Evolutionary conservation across 2,113 vertebrate genomes (phyloP).

Genomic region (Elephas maximus): DNA sequence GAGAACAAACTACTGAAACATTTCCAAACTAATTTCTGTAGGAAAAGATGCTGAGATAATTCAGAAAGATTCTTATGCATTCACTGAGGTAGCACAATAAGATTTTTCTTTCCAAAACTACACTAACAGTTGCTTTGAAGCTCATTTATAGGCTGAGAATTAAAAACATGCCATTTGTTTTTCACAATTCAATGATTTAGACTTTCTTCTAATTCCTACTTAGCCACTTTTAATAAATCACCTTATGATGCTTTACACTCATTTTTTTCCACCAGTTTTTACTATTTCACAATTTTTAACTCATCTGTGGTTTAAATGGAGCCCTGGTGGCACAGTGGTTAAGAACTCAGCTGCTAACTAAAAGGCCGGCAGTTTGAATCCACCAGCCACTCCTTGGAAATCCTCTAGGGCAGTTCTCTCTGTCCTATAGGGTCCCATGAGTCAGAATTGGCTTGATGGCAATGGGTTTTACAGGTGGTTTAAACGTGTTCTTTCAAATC

Average conservation of each 20-base stretch:
- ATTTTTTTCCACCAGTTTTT: not conserved
- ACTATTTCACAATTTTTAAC: not conserved
- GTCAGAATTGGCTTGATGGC: too few relatives aligned
- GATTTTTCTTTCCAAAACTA: conserved; percentile 15
- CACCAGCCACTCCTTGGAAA: too few relatives aligned
- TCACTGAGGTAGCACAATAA: not conserved
- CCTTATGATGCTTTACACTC: not conserved
- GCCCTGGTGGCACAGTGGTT: too few relatives aligned
- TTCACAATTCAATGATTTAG: conserved; percentile 14
- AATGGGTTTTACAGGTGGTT: not conserved
- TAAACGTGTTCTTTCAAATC: not conserved
- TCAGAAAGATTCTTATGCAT: not conserved
- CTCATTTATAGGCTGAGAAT: not conserved
- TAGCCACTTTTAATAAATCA: conserved; percentile 44
- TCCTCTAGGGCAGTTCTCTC: too few relatives aligned
- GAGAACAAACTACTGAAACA: conserved; percentile 28
- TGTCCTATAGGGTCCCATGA: too few relatives aligned
- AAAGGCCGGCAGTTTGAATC: too few relatives aligned
- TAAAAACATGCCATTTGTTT: not conserved
- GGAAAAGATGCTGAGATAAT: not conserved
- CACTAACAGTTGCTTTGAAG: conserved; percentile 11
- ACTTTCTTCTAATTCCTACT: conserved; percentile 3
- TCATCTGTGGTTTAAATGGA: not conserved
- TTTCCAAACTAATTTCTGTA: not conserved
- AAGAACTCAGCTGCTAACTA: too few relatives aligned